Evolutionary conservation across 2,113 vertebrate species (phyloP).

Genomic region (Vimba vimba): DNA sequence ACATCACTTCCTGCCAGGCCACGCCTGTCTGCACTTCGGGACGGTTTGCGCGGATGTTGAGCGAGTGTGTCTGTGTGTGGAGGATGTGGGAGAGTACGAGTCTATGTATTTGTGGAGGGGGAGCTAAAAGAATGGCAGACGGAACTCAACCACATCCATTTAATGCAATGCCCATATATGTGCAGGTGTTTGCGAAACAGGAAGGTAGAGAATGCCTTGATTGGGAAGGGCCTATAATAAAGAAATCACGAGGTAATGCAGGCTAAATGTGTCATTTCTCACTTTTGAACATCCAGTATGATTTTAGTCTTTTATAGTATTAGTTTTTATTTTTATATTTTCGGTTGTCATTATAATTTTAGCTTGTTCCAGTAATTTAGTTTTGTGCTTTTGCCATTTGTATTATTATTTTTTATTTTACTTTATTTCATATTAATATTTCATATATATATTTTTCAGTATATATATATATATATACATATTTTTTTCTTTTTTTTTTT

Average conservation of each 20-base stretch:
- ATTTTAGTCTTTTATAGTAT: neutral
- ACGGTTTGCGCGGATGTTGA: neutral
- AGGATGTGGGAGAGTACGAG: constrained; percentile 36
- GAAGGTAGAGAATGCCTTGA: constrained; percentile 60
- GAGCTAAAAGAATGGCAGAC: constrained; percentile 24
- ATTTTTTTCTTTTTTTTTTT: too few species aligned
- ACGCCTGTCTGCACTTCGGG: constrained; percentile 46
- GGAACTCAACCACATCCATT: constrained; percentile 50
- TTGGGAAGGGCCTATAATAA: constrained; percentile 55
- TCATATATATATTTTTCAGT: too few species aligned
- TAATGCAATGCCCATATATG: constrained; percentile 73
- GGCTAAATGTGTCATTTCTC: constrained; percentile 45
- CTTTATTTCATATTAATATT: too few species aligned
- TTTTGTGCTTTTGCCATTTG: neutral
- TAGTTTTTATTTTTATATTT: neutral
- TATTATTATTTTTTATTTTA: neutral
- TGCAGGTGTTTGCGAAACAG: constrained; percentile 65
- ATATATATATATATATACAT: too few species aligned
- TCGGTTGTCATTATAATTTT: neutral
- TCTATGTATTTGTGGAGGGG: constrained; percentile 7
- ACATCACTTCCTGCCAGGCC: constrained; percentile 51
- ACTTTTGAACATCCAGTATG: neutral
- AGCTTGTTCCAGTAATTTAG: neutral
- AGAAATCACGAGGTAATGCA: constrained; percentile 57
- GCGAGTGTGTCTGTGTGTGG: constrained; percentile 4